Evolutionary conservation across 2,113 vertebrate genomes (phyloP).

Genomic region (Gobio gobio): DNA sequence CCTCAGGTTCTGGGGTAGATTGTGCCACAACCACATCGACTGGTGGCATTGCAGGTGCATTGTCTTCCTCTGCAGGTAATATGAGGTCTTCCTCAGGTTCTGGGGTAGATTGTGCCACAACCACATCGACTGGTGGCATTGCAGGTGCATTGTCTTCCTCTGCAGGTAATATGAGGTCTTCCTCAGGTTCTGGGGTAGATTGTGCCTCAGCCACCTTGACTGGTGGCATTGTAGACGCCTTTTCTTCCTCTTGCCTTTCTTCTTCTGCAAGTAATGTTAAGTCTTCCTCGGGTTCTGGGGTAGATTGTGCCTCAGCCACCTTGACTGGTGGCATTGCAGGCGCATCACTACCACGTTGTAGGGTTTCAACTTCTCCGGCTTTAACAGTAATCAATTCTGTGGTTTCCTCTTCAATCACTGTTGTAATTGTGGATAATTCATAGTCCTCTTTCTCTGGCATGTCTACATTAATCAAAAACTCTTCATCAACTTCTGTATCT

Average conservation of each 20-base stretch:
- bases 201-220: neutral
- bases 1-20: too few species aligned
- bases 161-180: constrained; percentile 5
- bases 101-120: too few species aligned
- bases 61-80: too few species aligned
- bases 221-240: neutral
- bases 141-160: neutral
- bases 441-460: constrained; percentile 50
- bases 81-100: too few species aligned
- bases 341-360: neutral
- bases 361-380: constrained; percentile 17
- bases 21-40: too few species aligned
- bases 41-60: too few species aligned
- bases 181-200: neutral
- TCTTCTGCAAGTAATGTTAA: constrained; percentile 23
- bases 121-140: too few species aligned
- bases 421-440: constrained; percentile 49
- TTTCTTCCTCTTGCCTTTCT: constrained; percentile 2
- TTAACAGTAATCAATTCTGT: constrained; percentile 47
- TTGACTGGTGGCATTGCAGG: neutral
- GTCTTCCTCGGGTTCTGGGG: neutral
- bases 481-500: neutral
- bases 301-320: neutral
- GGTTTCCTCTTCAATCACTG: constrained; percentile 51
- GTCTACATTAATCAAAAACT: constrained; percentile 33